These are phyloP conservation scores for Onthophagus taurus DNA, from an alignment of 1,140 invertebrate species.

Conservation along the genomic window DNA sequence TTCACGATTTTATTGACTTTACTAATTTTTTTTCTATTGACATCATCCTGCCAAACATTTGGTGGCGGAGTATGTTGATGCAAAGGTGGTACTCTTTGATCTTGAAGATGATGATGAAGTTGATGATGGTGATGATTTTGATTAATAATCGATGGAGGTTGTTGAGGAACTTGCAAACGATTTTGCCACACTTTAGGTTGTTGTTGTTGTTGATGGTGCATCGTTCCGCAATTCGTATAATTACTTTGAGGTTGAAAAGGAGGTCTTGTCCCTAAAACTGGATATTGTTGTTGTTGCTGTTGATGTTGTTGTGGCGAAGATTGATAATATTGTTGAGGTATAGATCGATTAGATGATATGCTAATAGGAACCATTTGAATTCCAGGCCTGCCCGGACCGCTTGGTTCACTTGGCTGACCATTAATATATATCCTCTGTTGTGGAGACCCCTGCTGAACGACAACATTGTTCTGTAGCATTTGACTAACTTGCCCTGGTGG, in stretches of 20 bases:
- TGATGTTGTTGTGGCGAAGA: conserved; percentile 31
- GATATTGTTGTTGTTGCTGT: conserved; percentile 26
- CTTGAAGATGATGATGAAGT: conserved; percentile 37
- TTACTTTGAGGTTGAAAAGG: conserved; percentile 27
- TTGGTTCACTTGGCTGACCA: conserved; percentile 32
- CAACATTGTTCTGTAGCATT: conserved; percentile 15
- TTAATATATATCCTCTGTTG: conserved; percentile 31
- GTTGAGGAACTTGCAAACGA: conserved; percentile 7
- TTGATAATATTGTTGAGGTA: conserved; percentile 35
- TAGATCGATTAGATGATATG: conserved; percentile 13
- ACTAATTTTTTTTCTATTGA: conserved; percentile 50
- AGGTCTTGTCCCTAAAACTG: conserved; percentile 42
- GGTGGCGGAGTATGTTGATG: conserved; percentile 56
- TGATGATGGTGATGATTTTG: conserved; percentile 23
- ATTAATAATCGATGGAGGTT: background rate
- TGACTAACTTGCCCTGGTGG: conserved; percentile 16
- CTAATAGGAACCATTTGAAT: conserved; percentile 30
- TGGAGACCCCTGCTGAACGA: conserved; percentile 15
- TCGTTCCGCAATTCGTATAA: conserved; percentile 11
- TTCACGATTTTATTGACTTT: conserved; percentile 46
- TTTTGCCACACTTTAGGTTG: conserved; percentile 20
- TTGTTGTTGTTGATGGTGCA: conserved; percentile 25
- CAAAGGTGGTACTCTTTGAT: conserved; percentile 60
- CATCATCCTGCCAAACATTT: conserved; percentile 52
- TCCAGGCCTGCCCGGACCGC: conserved; percentile 32